A percentile compares a stretch with the other conserved stretches of the same genome.
Conservation (phyloP, 2,797 vertebrate genomes). For the Urophycis tenuis region DNA sequence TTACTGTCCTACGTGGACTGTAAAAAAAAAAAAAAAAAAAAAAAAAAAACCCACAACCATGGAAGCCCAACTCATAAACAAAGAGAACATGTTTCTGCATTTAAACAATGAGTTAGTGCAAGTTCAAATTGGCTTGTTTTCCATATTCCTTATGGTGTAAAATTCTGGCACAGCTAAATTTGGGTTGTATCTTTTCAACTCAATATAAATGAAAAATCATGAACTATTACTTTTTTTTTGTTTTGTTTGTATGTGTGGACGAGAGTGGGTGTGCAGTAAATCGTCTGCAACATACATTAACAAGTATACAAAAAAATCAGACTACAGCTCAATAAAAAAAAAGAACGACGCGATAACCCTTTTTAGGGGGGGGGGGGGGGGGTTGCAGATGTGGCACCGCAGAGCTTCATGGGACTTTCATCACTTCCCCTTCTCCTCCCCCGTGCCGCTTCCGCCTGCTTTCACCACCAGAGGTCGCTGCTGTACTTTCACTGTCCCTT, state of each 20-base stretch:
- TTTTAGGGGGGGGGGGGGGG: constrained; percentile 22
- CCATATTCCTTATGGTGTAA: constrained; percentile 63
- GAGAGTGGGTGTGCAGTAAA: background rate
- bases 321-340: constrained; percentile 2
- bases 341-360: constrained; percentile 35
- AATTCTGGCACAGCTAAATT: constrained; percentile 73
- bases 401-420: background rate
- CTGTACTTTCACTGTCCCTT: constrained; percentile 62
- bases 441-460: constrained; percentile 69
- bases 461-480: constrained; percentile 60
- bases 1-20: background rate
- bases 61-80: constrained; percentile 1
- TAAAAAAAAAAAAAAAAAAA: constrained; percentile 9
- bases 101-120: constrained; percentile 74
- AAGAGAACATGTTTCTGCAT: constrained; percentile 30
- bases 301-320: background rate
- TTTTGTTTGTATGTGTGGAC: background rate
- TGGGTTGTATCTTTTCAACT: constrained; percentile 31
- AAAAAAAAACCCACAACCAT: too few relatives aligned
- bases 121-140: constrained; percentile 62
- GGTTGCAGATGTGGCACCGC: background rate
- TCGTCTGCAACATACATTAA: constrained; percentile 1
- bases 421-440: constrained; percentile 54
- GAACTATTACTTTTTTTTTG: background rate
- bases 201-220: background rate